Percentiles rank a stretch among this genome's conserved stretches.
Evolutionary conservation across 2,888 invertebrate species (phyloP).

Genomic region (Selenia dentaria): DNA sequence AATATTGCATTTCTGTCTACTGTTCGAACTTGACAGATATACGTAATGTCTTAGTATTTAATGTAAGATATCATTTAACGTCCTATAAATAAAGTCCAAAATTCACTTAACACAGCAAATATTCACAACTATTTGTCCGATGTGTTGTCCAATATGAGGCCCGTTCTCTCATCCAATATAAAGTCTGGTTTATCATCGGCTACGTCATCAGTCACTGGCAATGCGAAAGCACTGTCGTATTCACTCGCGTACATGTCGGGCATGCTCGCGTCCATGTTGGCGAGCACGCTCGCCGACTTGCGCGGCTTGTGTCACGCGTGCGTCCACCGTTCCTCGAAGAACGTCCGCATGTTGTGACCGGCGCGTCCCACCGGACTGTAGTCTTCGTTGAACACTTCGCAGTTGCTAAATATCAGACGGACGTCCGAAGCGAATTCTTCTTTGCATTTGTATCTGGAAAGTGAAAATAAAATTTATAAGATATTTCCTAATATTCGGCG

Average conservation of each 20-base stretch:
- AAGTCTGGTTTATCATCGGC: slow-evolving; percentile 7
- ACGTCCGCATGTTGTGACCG: slow-evolving; percentile 96
- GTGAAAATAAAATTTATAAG: too few species aligned
- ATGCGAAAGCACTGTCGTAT: not conserved
- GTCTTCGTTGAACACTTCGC: slow-evolving; percentile 99
- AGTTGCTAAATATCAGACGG: slow-evolving; percentile 97
- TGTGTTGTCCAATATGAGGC: slow-evolving; percentile 12
- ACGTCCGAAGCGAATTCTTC: slow-evolving; percentile 97
- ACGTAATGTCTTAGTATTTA: too few species aligned
- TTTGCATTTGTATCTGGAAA: slow-evolving; percentile 94
- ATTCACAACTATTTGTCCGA: slow-evolving; percentile 2
- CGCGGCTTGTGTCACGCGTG: slow-evolving; percentile 11
- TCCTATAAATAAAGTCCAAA: not conserved
- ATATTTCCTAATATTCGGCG: too few species aligned
- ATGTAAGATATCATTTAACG: too few species aligned
- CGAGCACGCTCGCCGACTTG: slow-evolving; percentile 4
- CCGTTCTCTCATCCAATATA: slow-evolving; percentile 15
- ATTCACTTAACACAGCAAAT: not conserved
- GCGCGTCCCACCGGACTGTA: slow-evolving; percentile 99
- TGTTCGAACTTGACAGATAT: too few species aligned
- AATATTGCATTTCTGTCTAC: too few species aligned
- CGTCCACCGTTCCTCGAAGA: slow-evolving; percentile 95
- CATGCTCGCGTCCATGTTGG: slow-evolving; percentile 1
- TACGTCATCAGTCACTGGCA: not conserved
- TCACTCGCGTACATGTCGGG: not conserved